Conservation (phyloP, 2,113 vertebrate genomes). For the Prochilodus magdalenae region DNA sequence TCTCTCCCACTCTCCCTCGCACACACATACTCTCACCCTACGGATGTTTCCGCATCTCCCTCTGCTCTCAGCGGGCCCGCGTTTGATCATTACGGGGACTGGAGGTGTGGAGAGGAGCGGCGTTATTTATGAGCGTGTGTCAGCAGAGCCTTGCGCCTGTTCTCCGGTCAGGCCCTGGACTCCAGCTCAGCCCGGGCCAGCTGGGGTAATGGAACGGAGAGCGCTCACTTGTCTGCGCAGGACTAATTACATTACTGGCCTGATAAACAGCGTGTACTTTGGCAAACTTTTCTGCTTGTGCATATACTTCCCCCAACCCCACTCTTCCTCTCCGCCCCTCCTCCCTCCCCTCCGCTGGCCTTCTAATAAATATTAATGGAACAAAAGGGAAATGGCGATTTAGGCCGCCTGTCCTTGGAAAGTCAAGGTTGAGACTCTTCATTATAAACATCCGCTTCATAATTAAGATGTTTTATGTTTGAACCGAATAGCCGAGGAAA, state of each 20-base stretch:
- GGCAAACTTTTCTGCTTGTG: conserved; percentile 58
- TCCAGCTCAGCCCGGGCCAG: conserved; percentile 18
- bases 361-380: conserved; percentile 62
- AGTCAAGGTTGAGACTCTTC: conserved; percentile 58
- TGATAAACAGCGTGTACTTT: conserved; percentile 56
- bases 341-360: conserved; percentile 31
- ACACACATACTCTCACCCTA: conserved; percentile 18
- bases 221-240: conserved; percentile 31
- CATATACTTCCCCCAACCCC: too few relatives aligned
- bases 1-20: background rate
- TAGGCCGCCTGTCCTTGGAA: conserved; percentile 38
- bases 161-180: conserved; percentile 1
- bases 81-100: conserved; percentile 47
- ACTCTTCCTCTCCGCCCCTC: too few relatives aligned
- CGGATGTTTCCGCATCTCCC: background rate
- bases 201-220: conserved; percentile 39
- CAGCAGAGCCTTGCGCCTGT: conserved; percentile 18
- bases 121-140: conserved; percentile 44
- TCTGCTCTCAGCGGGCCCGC: conserved; percentile 3
- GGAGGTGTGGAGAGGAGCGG: conserved; percentile 36
- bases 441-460: conserved; percentile 44
- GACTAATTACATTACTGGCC: conserved; percentile 56
- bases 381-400: conserved; percentile 37
- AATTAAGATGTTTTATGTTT: conserved; percentile 50
- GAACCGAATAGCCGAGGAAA: background rate